Evolutionary conservation across 2,888 invertebrate genomes (phyloP), one percentile per base, ranked within the genome.

Genomic region (Polydrusus pterygomalis): DNA sequence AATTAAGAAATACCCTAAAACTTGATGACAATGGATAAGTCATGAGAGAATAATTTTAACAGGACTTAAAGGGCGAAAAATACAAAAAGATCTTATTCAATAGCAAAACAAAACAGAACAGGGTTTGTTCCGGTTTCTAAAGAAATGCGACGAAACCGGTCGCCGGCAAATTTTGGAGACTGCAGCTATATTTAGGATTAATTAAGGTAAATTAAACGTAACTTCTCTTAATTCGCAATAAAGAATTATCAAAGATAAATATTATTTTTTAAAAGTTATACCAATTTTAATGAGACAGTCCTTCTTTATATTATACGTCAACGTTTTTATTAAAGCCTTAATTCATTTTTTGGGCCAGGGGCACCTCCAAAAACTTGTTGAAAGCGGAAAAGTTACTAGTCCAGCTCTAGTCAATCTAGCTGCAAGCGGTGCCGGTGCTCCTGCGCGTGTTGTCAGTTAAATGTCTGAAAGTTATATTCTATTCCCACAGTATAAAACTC

Each of bases 11-110:
- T n/a, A n/a, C n/a, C 45, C 45, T 49, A 17, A 49, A 49, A 17
- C 47, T 49, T 49, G 5, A 17, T 17, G 17, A 49, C 47, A 49
- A 49, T 6, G 9, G 47, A 3, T 49, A 49, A 8, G 47, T 49
- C 47, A 49, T 49, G 15, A 9, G 47, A 17, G 47, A 49, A 49
- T n/a, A n/a, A n/a, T 49, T 17, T 17, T 49, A 49, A 49, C 9
- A 1, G 47, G 47, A 1, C 15, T 9, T 17, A 49, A 49, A 49
- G 17, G 47, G 17, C n/a, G 47, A 49, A 49, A 45, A 49, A 49
- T 8, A 49, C 47, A 49, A 49, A 49, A 49, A 49, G 15, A 17
- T 8, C 47, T 17, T 17, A 7, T 49, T 49, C 47, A 49, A 17
- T 49, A 17, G 47, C 47, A 49, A 49, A 17, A 49, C n/a, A 15